Conservation (phyloP, 2,797 vertebrate species). For the Aldrovandia affinis region DNA sequence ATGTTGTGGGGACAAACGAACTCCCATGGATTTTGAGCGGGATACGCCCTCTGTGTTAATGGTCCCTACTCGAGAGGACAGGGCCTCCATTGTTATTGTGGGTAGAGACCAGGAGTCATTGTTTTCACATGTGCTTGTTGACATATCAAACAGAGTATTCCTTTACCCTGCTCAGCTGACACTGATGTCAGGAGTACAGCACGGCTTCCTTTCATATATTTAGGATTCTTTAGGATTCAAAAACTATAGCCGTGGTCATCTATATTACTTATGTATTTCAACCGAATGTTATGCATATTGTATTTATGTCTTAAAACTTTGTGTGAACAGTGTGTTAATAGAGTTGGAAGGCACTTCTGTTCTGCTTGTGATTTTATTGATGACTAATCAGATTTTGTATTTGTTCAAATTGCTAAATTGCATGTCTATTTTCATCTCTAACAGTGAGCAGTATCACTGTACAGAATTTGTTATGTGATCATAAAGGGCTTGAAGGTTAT, state of each 20-base stretch:
- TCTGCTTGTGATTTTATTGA: too few species aligned
- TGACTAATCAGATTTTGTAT: too few species aligned
- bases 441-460: too few species aligned
- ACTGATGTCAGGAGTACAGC: not conserved
- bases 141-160: slow-evolving; percentile 3
- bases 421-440: too few species aligned
- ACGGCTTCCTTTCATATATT: not conserved
- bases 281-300: slow-evolving; percentile 18
- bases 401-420: too few species aligned
- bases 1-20: not conserved
- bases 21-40: not conserved
- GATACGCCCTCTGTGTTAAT: not conserved
- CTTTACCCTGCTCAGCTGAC: not conserved
- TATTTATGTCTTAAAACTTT: slow-evolving; percentile 1
- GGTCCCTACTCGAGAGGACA: not conserved
- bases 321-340: slow-evolving; percentile 24
- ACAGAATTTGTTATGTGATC: not conserved
- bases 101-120: not conserved
- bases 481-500: not conserved
- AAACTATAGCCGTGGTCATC: not conserved
- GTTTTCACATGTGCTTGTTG: slow-evolving; percentile 16
- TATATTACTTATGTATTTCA: slow-evolving; percentile 9
- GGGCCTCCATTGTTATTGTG: not conserved
- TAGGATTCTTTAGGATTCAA: not conserved
- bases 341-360: too few species aligned